Base-by-base conservation (phyloP, 1,140 invertebrate genomes). In the Teleopsis dalmanni region DNA sequence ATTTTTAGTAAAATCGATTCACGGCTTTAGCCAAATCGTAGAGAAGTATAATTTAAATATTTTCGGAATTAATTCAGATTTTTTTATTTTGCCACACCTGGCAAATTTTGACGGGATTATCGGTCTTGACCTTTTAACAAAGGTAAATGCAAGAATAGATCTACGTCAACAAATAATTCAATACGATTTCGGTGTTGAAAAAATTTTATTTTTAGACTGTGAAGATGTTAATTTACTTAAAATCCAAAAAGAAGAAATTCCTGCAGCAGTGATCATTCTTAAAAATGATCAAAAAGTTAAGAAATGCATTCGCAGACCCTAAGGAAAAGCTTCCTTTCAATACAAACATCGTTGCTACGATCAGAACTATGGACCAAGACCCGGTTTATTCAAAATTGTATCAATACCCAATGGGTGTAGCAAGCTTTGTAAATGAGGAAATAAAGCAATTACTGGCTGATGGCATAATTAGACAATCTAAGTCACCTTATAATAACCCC, bases 1-100 rank as follows among this genome's bases (percentile, higher is more conserved):
- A 8, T 55, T 51, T 25, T 19, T 19, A 8, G 43, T 55, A 31
- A 52, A 31, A n/a, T 52, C 43, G 23, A 41, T 55, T 4, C 50
- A 52, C 22, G 53, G 50, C 11, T 33, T 31, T 10, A 50, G 34
- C 23, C 16, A 37, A 18, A 50, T 55, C 13, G 21, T 51, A 18
- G 26, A 44, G 38, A 51, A 54, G 40, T 54, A 25, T 27, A 21
- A 11, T 5, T 21, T 45, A 13, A 36, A 50, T 14, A 14, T 50
- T 14, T 50, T 50, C 29, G 21, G 31, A 14, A 31, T 4, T 38
- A 44, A 38, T n/a, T 11, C 14, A 9, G 10, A n/a, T 13, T 51
- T 42, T 38, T 50, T 43, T 36, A 25, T 26, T 14, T 13, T 37
- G 13, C 31, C 33, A 14, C n/a, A 14, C 7, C 33, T 44, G 18